Evolutionary conservation across 2,888 invertebrate genomes (phyloP), one percentile per base, ranked within the genome.

Genomic region (Drosophila peninsularis): DNA sequence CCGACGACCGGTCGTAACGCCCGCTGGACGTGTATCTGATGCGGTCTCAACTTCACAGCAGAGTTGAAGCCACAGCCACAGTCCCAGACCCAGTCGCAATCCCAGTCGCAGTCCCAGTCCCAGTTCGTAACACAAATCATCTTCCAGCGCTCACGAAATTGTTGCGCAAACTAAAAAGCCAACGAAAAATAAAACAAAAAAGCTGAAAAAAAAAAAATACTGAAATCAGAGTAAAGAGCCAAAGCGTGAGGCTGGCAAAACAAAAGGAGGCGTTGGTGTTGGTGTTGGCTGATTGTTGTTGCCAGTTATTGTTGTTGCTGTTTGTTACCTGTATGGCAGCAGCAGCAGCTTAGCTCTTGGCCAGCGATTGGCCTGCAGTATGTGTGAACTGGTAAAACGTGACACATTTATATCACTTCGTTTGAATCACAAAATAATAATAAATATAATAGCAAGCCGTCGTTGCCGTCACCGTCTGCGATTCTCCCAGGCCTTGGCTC

Each of bases 361-460:
- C 62, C 80, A 62, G 62, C 54, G 65, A 64, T 62, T 76, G 72
- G 81, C 74, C 79, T 85, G 82, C 89, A 91, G 80, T 89, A 91
- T 91, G 91, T 91, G 92, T 91, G 91, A 92, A 92, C 91, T 91
- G 88, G 91, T 89, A 91, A 91, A 91, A 92, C 91, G 91, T 91
- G 91, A 91, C 91, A 91, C 91, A 92, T 90, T 90, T 90, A 91
- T 91, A 91, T 91, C 91, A 91, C 90, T 90, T 90, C 90, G 90
- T 90, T 90, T 90, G 90, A 90, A 90, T 91, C 90, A 85, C 85
- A 90, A 90, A 91, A 91, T 89, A 90, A 86, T 86, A 86, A 86
- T 86, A 86, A 86, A 86, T 86, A 86, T 86, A 86, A 90, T 90
- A 90, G 90, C 83, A 71, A 87, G 65, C 56, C 70, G 39, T 19